Conservation (phyloP, 2,797 vertebrate genomes). For the Smutsia temminckii region DNA sequence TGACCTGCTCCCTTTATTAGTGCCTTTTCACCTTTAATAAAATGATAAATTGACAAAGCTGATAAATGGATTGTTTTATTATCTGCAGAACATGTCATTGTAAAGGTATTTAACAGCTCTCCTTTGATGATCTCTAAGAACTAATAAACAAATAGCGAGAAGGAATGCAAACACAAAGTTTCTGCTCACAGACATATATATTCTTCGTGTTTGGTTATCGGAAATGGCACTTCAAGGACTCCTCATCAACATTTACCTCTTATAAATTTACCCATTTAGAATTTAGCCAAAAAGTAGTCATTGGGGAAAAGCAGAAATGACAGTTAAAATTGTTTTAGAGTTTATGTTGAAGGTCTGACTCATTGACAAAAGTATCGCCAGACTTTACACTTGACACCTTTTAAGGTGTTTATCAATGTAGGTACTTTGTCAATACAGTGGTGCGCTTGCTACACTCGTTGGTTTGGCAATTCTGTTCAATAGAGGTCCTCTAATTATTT, state of each 20-base stretch:
- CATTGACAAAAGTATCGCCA: background rate
- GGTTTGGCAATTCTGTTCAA: background rate
- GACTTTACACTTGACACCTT: background rate
- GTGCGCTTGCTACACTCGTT: background rate
- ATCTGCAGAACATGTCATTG: background rate
- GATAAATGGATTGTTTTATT: background rate
- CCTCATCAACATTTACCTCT: background rate
- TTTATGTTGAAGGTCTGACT: background rate
- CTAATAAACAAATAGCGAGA: background rate
- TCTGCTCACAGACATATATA: background rate
- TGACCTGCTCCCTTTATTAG: background rate
- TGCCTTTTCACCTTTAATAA: background rate
- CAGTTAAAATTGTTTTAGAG: background rate
- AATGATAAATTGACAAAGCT: background rate
- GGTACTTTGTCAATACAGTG: background rate
- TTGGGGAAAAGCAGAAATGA: background rate
- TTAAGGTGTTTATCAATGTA: background rate
- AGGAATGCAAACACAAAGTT: background rate
- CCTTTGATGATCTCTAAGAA: background rate
- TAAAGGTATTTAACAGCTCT: background rate
- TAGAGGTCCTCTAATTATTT: background rate
- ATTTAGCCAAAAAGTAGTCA: background rate
- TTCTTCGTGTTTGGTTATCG: background rate
- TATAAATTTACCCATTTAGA: background rate
- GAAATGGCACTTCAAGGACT: background rate